phyloP scores from a whole-genome alignment of 2,888 invertebrate species.

The Drosophila nr. fundita region DNA sequence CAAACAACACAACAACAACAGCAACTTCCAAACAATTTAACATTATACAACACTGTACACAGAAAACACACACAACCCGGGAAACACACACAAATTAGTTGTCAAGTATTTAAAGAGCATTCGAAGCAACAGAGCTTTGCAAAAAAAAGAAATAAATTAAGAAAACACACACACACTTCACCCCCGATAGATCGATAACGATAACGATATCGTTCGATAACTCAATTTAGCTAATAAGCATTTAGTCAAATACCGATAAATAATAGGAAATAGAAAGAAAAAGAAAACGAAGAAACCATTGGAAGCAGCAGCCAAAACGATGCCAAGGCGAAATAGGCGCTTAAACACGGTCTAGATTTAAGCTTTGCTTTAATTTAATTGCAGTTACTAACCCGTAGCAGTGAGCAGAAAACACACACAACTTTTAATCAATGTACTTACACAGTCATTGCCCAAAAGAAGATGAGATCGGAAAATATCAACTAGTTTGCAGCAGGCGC shows the following conservation, averaged over 20 bases:
- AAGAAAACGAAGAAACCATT: slow-evolving; percentile 18
- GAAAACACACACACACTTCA: slow-evolving; percentile 7
- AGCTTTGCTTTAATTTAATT: slow-evolving; percentile 12
- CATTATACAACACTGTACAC: slow-evolving; percentile 16
- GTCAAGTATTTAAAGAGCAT: slow-evolving; percentile 14
- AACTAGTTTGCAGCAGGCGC: slow-evolving; percentile 32
- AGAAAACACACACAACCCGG: not conserved
- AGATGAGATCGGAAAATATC: slow-evolving; percentile 15
- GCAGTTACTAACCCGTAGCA: not conserved
- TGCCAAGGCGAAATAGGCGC: slow-evolving; percentile 43
- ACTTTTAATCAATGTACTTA: slow-evolving; percentile 3
- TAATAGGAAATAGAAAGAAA: not conserved
- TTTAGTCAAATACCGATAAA: slow-evolving; percentile 29
- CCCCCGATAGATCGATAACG: slow-evolving; percentile 14
- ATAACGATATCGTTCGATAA: slow-evolving; percentile 40
- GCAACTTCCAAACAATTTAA: slow-evolving; percentile 63
- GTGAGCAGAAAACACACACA: not conserved
- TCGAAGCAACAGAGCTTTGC: not conserved
- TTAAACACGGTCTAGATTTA: slow-evolving; percentile 38
- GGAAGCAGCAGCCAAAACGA: slow-evolving; percentile 45
- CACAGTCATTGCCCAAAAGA: slow-evolving; percentile 23
- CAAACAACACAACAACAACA: slow-evolving; percentile 6
- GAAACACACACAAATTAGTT: not conserved
- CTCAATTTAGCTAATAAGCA: slow-evolving; percentile 60
- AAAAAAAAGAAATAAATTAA: not conserved